These are phyloP conservation scores for Drosophila bunnanda DNA, from an alignment of 2,888 invertebrate species.

Conservation along the genomic window DNA sequence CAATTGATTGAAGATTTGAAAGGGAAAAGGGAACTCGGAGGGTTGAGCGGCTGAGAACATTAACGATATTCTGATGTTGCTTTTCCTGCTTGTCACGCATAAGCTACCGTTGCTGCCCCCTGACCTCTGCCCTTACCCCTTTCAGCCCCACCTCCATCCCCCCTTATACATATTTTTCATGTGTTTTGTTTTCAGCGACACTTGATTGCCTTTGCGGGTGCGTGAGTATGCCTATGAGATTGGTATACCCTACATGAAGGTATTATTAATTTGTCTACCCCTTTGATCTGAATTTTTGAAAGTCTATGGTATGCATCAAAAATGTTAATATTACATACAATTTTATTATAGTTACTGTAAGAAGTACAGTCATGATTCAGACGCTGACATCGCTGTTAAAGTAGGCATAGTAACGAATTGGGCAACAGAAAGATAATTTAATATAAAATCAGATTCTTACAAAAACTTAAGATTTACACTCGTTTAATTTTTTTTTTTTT, in stretches of 20 bases:
- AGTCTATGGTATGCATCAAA: too few relatives aligned
- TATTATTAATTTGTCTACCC: not conserved
- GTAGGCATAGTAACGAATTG: too few relatives aligned
- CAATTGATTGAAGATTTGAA: constrained; percentile 24
- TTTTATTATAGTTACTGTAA: too few relatives aligned
- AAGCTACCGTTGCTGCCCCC: constrained; percentile 40
- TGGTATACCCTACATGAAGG: not conserved
- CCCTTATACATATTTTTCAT: constrained; percentile 37
- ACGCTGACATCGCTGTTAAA: too few relatives aligned
- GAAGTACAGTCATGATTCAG: too few relatives aligned
- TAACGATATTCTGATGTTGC: constrained; percentile 54
- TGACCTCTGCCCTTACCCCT: not conserved
- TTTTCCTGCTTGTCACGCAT: constrained; percentile 56
- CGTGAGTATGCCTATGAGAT: constrained; percentile 22
- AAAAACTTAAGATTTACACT: too few relatives aligned
- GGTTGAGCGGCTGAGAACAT: constrained; percentile 13
- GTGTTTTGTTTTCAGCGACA: constrained; percentile 69
- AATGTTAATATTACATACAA: not conserved
- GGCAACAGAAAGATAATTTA: too few relatives aligned
- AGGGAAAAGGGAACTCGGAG: constrained; percentile 22
- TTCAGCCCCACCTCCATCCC: constrained; percentile 18
- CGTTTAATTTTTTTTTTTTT: too few relatives aligned
- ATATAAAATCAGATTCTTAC: too few relatives aligned
- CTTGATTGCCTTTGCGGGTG: constrained; percentile 67
- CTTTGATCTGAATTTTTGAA: too few relatives aligned